Conservation (phyloP, 2,888 invertebrate species). For the Microchrysa polita region DNA sequence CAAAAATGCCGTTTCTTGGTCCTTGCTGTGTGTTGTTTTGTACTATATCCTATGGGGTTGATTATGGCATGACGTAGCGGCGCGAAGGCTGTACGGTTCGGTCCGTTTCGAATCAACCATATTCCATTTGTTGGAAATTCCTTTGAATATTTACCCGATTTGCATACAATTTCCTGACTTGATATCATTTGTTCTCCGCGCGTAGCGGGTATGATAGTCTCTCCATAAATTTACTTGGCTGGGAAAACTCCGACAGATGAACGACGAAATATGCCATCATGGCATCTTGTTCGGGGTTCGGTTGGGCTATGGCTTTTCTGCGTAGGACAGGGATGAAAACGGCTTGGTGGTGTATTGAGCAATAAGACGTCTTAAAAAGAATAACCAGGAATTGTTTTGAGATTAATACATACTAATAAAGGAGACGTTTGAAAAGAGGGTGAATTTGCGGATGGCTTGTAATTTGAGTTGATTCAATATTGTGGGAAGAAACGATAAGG, state of each 20-base stretch:
- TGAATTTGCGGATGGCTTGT: neutral
- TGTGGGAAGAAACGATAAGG: too few species aligned
- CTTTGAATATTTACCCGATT: conserved; percentile 9
- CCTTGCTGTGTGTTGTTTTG: neutral
- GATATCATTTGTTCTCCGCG: neutral
- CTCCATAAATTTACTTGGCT: neutral
- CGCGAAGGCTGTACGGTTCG: too few species aligned
- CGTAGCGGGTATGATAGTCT: neutral
- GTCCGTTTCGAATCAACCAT: neutral
- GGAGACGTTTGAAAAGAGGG: neutral
- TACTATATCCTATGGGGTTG: too few species aligned
- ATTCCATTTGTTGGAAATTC: conserved; percentile 2
- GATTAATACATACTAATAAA: neutral
- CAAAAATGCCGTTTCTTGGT: neutral
- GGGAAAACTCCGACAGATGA: neutral
- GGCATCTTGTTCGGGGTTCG: neutral
- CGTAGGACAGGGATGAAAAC: too few species aligned
- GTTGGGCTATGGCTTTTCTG: neutral
- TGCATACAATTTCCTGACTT: conserved; percentile 7
- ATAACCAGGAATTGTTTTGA: neutral
- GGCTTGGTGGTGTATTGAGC: neutral
- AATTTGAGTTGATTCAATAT: too few species aligned
- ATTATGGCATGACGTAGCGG: too few species aligned
- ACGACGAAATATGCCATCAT: neutral
- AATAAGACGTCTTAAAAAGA: neutral